Percentiles rank a stretch among this genome's conserved stretches.
Evolutionary conservation across 1,140 invertebrate genomes (phyloP).

Genomic region (Lepidurus packardi): DNA sequence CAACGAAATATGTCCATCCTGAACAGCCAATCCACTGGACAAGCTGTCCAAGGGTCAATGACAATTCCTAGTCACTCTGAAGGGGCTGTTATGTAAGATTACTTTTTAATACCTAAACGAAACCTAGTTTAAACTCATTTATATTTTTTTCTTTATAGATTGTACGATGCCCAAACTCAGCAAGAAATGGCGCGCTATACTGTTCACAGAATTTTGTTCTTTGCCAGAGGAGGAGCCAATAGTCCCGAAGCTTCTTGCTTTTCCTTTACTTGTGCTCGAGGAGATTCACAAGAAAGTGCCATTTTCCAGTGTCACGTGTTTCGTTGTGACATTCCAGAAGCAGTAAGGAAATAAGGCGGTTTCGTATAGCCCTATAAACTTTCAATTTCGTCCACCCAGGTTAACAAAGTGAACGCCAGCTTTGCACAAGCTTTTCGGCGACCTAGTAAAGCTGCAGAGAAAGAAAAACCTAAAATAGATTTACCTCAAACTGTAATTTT

Average conservation of each 20-base stretch:
- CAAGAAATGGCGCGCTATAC: conserved; percentile 82
- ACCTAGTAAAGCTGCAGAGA: conserved; percentile 22
- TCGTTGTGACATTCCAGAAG: conserved; percentile 91
- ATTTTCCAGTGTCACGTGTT: conserved; percentile 97
- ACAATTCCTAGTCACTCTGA: conserved; percentile 83
- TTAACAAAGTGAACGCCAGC: conserved; percentile 51
- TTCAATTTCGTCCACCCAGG: conserved; percentile 86
- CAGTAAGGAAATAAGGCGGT: conserved; percentile 69
- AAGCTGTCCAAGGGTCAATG: conserved; percentile 67
- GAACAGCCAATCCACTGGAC: conserved; percentile 65
- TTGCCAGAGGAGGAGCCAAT: conserved; percentile 80
- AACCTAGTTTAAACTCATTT: background rate
- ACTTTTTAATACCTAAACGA: conserved; percentile 22
- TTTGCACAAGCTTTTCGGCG: conserved; percentile 58
- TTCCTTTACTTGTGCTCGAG: conserved; percentile 93
- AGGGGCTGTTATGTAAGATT: conserved; percentile 53
- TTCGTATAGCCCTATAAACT: conserved; percentile 65
- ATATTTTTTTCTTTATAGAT: conserved; percentile 51
- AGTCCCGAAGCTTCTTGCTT: conserved; percentile 83
- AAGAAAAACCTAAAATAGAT: background rate
- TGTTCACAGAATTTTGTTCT: conserved; percentile 90
- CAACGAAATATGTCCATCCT: conserved; percentile 88
- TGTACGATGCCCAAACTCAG: conserved; percentile 77
- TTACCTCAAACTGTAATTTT: conserved; percentile 61
- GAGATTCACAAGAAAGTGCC: conserved; percentile 73